A percentile compares a stretch with the other conserved stretches of the same genome.
phyloP scores from a whole-genome alignment of 2,888 invertebrate genomes.

The Leptopilina myrica region DNA sequence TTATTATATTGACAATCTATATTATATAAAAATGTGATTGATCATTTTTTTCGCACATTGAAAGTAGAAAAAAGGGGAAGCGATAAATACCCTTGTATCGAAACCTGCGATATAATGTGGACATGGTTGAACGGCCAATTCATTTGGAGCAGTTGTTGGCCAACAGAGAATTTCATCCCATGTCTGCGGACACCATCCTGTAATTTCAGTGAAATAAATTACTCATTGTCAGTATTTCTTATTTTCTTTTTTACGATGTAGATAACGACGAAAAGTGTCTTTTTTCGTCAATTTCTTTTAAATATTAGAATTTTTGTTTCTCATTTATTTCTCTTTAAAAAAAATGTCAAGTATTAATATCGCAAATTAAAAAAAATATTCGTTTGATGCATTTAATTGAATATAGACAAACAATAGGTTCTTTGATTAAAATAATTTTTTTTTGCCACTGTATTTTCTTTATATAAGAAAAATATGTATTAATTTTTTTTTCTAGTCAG shows the following conservation, averaged over 20 bases:
- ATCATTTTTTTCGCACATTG: not conserved
- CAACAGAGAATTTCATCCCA: constrained; percentile 81
- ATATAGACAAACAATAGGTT: too few species aligned
- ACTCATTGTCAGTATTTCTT: not conserved
- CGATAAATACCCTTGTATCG: constrained; percentile 63
- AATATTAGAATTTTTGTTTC: too few species aligned
- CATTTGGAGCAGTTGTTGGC: constrained; percentile 78
- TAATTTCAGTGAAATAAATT: constrained; percentile 42
- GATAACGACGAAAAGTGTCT: not conserved
- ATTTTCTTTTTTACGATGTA: not conserved
- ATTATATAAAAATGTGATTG: not conserved
- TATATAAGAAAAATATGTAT: too few species aligned
- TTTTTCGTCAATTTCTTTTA: not conserved
- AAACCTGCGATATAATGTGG: constrained; percentile 79
- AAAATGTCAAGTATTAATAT: too few species aligned
- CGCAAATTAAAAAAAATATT: too few species aligned
- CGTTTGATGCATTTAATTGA: too few species aligned
- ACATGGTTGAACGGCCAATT: constrained; percentile 75
- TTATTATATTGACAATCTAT: not conserved
- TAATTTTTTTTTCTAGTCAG: too few species aligned
- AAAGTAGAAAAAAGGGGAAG: not conserved
- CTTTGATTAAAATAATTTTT: too few species aligned
- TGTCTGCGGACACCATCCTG: constrained; percentile 78
- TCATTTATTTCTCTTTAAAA: too few species aligned
- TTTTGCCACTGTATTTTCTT: too few species aligned